Conservation (phyloP, 2,888 invertebrate species). For the Drosophila melanosoma region DNA sequence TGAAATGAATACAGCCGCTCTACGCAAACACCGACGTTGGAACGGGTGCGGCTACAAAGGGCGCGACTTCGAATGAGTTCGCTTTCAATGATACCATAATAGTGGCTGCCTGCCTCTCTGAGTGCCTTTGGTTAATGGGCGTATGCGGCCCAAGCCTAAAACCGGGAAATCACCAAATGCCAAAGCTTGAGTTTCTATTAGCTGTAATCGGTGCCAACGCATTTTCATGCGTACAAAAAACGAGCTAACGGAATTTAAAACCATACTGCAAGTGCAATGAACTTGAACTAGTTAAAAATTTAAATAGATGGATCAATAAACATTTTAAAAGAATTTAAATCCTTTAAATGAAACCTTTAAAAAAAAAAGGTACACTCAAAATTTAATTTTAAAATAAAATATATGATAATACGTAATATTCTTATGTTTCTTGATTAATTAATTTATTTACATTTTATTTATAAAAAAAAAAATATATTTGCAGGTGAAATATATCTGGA, state of each 20-base stretch:
- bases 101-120: conserved; percentile 26
- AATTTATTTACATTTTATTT: background rate
- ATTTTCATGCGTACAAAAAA: conserved; percentile 61
- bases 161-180: conserved; percentile 18
- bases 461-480: conserved; percentile 17
- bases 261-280: conserved; percentile 51
- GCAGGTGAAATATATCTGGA: conserved; percentile 95
- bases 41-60: conserved; percentile 72
- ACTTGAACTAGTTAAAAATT: conserved; percentile 42
- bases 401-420: background rate
- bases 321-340: background rate
- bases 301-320: background rate
- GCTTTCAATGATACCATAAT: conserved; percentile 67
- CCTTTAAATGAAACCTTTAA: background rate
- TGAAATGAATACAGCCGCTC: conserved; percentile 60
- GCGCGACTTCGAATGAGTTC: conserved; percentile 68
- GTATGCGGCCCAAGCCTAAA: conserved; percentile 43
- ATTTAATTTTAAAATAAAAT: background rate
- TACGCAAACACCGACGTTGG: conserved; percentile 33
- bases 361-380: background rate
- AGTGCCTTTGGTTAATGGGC: conserved; percentile 50
- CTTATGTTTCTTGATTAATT: background rate
- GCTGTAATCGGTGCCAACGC: conserved; percentile 66
- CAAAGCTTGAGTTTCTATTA: conserved; percentile 57
- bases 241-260: conserved; percentile 20